Evolutionary conservation across 2,888 invertebrate genomes (phyloP), one percentile per base, ranked within the genome.

Genomic region (Pachycephus smyrnensis): DNA sequence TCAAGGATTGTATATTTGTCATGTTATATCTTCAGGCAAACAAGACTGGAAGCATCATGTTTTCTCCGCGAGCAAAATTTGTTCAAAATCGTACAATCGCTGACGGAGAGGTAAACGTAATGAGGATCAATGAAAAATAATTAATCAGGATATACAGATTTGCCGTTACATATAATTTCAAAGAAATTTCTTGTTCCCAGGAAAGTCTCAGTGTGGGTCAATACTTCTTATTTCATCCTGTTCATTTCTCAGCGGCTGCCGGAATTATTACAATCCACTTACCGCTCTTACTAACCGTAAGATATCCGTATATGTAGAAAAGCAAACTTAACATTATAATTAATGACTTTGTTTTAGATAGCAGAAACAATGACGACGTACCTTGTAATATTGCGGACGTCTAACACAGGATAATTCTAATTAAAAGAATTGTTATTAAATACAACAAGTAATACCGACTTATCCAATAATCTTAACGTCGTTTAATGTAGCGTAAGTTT

Each of bases 291-390:
- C 78, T 87, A n/a, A 85, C 84, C 76, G 85, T 87, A 77, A 86
- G 84, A 79, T 73, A 35, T 74, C 11, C 12, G 30, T 23, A 3
- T 30, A 12, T 36, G 9, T n/a, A 40, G 31, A 12, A 68, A 15
- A n/a, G 69, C 12, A 69, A 68, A 74, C 33, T 33, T 15, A 33
- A 23, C 73, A 75, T 75, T 35, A 68, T 31, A 75, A 71, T 79
- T 76, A n/a, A 40, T 68, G 36, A 35, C 33, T 37, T 77, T 36
- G 3, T 71, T 68, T 68, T 80, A 88, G 88, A 88, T 88, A 78
- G 82, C 85, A 9, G 87, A 85, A 11, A 85, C 84, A 33, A 81
- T 88, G 79, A 87, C 86, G 32, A 88, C 85, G 30, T 88, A 87
- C 69, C 79, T 88, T 71, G 86, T 87, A 33, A 88, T 86, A 31